Evolutionary conservation across 2,113 vertebrate genomes (phyloP), one percentile per base, ranked within the genome.

Genomic region (Serilophus lunatus): DNA sequence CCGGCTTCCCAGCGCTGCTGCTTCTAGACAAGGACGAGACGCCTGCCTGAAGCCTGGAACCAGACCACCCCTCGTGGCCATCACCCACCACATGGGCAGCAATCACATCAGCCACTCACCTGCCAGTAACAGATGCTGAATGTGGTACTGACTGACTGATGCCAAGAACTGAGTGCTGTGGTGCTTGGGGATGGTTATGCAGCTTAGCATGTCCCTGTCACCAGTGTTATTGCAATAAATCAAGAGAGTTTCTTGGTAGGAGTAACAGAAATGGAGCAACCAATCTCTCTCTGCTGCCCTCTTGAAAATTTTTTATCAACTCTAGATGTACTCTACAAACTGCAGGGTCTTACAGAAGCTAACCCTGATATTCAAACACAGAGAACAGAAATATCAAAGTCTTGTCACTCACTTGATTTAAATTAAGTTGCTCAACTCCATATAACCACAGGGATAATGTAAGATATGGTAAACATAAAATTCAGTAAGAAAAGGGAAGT

Each of bases 31-130:
- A 49, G 44, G 26, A 69, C 0, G 3, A 40, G 42, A 18, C 0
- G 2, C n/a, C 29, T 25, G 36, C 12, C 42, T 3, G 0, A 0
- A 2, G 42, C 33, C 54, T 63, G 0, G 0, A 25, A n/a, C 14
- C 2, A 0, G 15, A 36, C n/a, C 44, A 36, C 22, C 38, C 38
- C n/a, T 59, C 63, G 13, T 0, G 1, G 29, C 50, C 59, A 51
- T 23, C 3, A 6, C n/a, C 28, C 42, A 57, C 16, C 82, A 40
- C 0, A 0, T 1, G 3, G 66, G 13, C 71, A 68, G 50, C 29
- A 49, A 14, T 33, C 2, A 0, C 1, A 3, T 19, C 6, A 3
- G 19, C 0, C 0, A 0, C 35, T 36, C 59, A 84, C 5, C 2
- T 4, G 8, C 40, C 59, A 29, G 0, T 26, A 33, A 40, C 6